Base-by-base conservation (phyloP, 2,113 vertebrate species). In the Bos javanicus region DNA sequence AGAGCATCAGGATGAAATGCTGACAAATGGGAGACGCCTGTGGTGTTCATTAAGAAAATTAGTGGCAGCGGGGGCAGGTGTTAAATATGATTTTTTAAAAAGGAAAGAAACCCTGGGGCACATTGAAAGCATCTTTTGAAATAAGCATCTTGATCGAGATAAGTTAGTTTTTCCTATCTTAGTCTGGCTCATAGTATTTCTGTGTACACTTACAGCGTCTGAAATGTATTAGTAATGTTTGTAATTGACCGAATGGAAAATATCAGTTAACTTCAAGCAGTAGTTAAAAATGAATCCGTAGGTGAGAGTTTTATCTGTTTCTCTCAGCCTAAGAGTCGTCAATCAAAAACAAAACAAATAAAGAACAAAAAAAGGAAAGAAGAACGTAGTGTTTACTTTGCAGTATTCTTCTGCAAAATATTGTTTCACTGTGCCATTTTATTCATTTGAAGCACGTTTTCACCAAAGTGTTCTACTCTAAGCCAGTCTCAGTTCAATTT, bases 401-500 rank as follows among this genome's bases (percentile, higher is more conserved):
- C 89, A 82, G 7, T 60, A 48, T 94, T 96, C 93, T 95, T 56
- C 80, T 71, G 80, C 80, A 89, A 89, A 98, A 96, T 81, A 90
- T 64, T 94, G 57, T 94, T 91, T 89, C 86, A 82, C 95, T 96
- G 97, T 48, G 85, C 97, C 62, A 6, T 97, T 98, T 99, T 98
- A 95, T 97, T 98, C 98, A 99, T 99, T 98, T 99, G 97, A 95
- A 98, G 98, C 98, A 99, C 96, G 87, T 98, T 98, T 98, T 96
- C 94, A 82, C 97, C 96, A 36, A 98, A 98, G 94, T 97, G 76
- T 97, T 99, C 95, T 96, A 98, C 97, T 98, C 98, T 97, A 95
- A 98, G 97, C 97, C 97, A 93, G 98, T 99, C 98, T 98, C 98
- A 97, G 98, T 98, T 99, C 98, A 99, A 98, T 99, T 99, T 98